phyloP scores from a whole-genome alignment of 2,888 invertebrate species.

The Atethmia centrago region DNA sequence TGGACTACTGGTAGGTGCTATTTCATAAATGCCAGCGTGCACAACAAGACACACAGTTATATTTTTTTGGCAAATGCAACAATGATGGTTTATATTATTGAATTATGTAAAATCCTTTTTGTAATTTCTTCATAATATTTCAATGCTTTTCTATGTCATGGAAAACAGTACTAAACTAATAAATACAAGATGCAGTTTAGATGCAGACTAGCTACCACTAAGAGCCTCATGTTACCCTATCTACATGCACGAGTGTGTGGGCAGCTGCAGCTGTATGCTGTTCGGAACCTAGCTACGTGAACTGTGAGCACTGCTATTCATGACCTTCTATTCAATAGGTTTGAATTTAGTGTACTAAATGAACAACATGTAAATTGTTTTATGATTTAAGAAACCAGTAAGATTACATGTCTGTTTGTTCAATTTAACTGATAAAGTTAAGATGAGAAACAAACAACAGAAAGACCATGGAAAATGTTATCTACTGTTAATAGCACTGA shows the following conservation, averaged over 20 bases:
- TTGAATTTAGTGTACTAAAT: not conserved
- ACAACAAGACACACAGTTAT: not conserved
- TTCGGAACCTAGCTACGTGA: not conserved
- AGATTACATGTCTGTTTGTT: slow-evolving; percentile 50
- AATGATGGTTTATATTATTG: not conserved
- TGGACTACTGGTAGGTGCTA: not conserved
- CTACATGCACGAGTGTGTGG: not conserved
- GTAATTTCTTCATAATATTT: not conserved
- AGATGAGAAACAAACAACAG: slow-evolving; percentile 52
- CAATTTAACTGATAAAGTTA: slow-evolving; percentile 49
- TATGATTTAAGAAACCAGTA: slow-evolving; percentile 38
- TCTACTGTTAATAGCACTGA: slow-evolving; percentile 29
- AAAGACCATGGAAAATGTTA: slow-evolving; percentile 37
- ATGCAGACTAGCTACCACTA: not conserved
- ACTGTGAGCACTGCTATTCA: not conserved
- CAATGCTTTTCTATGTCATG: not conserved
- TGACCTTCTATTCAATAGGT: not conserved
- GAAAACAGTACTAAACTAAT: not conserved
- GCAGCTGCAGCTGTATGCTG: not conserved
- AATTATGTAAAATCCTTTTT: not conserved
- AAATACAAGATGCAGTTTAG: not conserved
- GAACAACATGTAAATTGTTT: slow-evolving; percentile 33
- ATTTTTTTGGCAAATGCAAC: not conserved
- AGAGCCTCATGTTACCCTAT: not conserved
- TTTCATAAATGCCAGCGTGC: not conserved